Base-by-base conservation (phyloP, 2,797 vertebrate genomes). In the Myripristis jacobus region DNA sequence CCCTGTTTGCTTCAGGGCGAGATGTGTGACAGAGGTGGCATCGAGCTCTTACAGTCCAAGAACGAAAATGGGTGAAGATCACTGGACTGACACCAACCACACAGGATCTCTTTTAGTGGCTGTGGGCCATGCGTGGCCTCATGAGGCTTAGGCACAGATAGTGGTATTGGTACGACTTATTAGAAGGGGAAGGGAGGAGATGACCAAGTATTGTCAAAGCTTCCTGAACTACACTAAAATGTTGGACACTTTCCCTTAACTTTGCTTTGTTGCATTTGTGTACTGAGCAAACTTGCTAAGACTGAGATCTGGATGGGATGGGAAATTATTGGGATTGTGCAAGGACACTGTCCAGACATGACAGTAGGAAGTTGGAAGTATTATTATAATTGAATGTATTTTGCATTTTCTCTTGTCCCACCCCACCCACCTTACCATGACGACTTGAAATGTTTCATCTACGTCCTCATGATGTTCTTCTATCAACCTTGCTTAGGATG, bases 1-100 rank as follows among this genome's bases (percentile, higher is more conserved):
- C 97, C 98, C 98, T 99, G 97, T 99, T 97, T 99, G 97, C 98
- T 99, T 98, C 98, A 99, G 98, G 98, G 97, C 96, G 96, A 97
- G 97, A 98, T 99, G 97, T 98, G 97, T 98, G 97, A 98, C 97
- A 98, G 97, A 98, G 97, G 97, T 98, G 98, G 96, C 97, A 97
- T 97, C 97, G 96, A 97, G 96, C 96, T 98, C 97, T 97, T 97
- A 98, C 97, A 96, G 95, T 97, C 95, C 96, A 96, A 94, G 96
- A 96, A 94, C 95, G 95, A 96, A 97, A 97, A 97, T 96, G 97
- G 96, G 96, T 87, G 98, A 99, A 99, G 97, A 99, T 98, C 96
- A 96, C 97, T 94, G 96, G 96, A 97, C 92, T 94, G 94, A 92
- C 96, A 96, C 92, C 97, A 95, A 96, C 97, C 94, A 94, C 97